Percentiles rank a stretch among this genome's conserved stretches.
Conservation (phyloP, 1,140 invertebrate species). For the Apis dorsata region DNA sequence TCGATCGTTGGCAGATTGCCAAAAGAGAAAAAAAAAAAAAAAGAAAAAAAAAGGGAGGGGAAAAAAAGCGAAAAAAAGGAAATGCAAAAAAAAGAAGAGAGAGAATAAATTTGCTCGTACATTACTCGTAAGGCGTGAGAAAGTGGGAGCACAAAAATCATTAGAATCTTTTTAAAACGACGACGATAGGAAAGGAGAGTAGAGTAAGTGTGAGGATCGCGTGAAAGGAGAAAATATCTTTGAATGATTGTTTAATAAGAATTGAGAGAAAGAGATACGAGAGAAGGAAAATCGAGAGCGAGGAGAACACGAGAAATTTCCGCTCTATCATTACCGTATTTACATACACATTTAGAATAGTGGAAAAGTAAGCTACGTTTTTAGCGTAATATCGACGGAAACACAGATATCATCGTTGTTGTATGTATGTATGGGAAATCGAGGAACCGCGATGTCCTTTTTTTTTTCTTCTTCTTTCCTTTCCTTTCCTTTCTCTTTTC, state of each 20-base stretch:
- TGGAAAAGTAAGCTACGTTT: constrained; percentile 58
- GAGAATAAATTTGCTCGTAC: constrained; percentile 26
- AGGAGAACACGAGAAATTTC: constrained; percentile 46
- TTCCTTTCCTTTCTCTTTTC: not conserved
- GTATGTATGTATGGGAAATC: constrained; percentile 53
- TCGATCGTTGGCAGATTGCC: constrained; percentile 51
- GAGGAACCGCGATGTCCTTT: constrained; percentile 54
- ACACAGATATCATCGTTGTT: constrained; percentile 40
- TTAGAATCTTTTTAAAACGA: constrained; percentile 19
- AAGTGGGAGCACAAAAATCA: constrained; percentile 49
- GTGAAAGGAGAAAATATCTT: constrained; percentile 10
- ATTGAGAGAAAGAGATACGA: not conserved
- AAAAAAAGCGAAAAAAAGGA: not conserved
- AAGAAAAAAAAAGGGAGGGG: too few relatives aligned
- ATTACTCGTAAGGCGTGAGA: constrained; percentile 33
- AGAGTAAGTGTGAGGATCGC: constrained; percentile 13
- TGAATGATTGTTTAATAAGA: constrained; percentile 29
- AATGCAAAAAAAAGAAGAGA: not conserved
- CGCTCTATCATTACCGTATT: constrained; percentile 68
- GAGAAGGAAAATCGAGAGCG: constrained; percentile 21
- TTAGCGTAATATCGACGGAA: constrained; percentile 57
- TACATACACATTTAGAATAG: constrained; percentile 63
- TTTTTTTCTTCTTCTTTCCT: not conserved
- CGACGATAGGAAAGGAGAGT: not conserved
- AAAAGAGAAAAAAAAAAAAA: constrained; percentile 5